Percentiles rank a stretch among this genome's conserved stretches.
Evolutionary conservation across 2,797 vertebrate species (phyloP).

Genomic region (Protosalanx chinensis): DNA sequence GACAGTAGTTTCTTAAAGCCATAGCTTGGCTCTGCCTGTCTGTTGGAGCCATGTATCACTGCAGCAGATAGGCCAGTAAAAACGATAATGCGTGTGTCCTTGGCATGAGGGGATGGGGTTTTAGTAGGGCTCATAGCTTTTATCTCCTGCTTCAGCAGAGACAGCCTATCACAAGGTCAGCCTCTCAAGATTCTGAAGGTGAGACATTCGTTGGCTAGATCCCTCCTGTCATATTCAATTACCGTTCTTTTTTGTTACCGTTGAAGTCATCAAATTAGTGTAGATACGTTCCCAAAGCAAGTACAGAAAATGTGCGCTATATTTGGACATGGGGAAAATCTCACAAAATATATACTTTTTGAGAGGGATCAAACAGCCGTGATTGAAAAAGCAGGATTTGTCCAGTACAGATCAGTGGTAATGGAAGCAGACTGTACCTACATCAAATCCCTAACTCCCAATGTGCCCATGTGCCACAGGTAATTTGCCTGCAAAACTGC

Average conservation of each 20-base stretch:
- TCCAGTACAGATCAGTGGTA: neutral
- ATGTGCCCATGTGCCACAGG: slow-evolving; percentile 10
- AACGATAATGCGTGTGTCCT: slow-evolving; percentile 68
- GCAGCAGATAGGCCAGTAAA: slow-evolving; percentile 65
- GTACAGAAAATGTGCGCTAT: neutral
- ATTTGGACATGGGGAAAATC: neutral
- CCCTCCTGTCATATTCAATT: slow-evolving; percentile 53
- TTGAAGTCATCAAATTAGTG: slow-evolving; percentile 18
- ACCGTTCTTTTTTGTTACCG: slow-evolving; percentile 28
- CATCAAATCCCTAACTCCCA: neutral
- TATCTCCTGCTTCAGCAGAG: slow-evolving; percentile 65
- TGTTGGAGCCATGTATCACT: slow-evolving; percentile 69
- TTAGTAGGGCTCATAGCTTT: slow-evolving; percentile 59
- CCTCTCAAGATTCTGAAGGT: slow-evolving; percentile 68
- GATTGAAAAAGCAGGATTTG: neutral
- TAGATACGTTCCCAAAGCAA: neutral
- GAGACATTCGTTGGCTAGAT: slow-evolving; percentile 53
- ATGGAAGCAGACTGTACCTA: neutral
- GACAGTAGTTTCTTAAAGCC: slow-evolving; percentile 60
- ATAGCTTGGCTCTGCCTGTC: slow-evolving; percentile 60
- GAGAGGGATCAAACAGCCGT: no score
- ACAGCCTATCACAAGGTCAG: slow-evolving; percentile 63
- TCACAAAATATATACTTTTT: neutral
- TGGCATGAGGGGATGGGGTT: slow-evolving; percentile 42
- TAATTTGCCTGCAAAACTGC: neutral